These are phyloP conservation scores for Diaprepes abbreviatus DNA, from an alignment of 2,888 invertebrate species.

Conservation along the genomic window DNA sequence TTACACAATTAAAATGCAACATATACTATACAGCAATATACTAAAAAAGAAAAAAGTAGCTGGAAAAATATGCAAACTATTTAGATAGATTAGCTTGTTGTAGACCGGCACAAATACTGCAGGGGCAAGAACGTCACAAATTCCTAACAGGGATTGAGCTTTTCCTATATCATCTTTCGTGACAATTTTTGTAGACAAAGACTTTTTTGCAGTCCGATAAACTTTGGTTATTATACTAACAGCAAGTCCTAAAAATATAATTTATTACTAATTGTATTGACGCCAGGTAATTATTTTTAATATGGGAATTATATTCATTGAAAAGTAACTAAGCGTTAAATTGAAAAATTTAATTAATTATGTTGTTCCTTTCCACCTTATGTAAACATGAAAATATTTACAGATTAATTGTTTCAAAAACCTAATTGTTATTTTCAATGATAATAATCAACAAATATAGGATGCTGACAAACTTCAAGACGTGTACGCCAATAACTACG, in stretches of 20 bases:
- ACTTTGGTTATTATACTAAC: constrained; percentile 61
- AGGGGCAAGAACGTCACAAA: constrained; percentile 72
- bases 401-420: no score
- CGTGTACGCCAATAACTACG: no score
- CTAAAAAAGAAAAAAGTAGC: constrained; percentile 73
- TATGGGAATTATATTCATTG: no score
- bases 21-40: constrained; percentile 53
- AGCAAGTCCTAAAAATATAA: constrained; percentile 53
- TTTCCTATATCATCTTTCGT: constrained; percentile 63
- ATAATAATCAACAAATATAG: no score
- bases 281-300: no score
- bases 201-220: constrained; percentile 61
- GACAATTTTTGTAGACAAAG: constrained; percentile 64
- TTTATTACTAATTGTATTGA: no score
- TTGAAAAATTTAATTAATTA: no score
- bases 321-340: no score
- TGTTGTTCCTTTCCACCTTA: no score
- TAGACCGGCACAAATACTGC: constrained; percentile 72
- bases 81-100: constrained; percentile 70
- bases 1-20: constrained; percentile 56
- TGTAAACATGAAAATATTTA: no score
- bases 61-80: constrained; percentile 69
- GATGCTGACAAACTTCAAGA: no score
- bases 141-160: constrained; percentile 71
- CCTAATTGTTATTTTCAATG: no score